phyloP scores from a whole-genome alignment of 2,797 vertebrate genomes.

The Loris lydekkerianus region DNA sequence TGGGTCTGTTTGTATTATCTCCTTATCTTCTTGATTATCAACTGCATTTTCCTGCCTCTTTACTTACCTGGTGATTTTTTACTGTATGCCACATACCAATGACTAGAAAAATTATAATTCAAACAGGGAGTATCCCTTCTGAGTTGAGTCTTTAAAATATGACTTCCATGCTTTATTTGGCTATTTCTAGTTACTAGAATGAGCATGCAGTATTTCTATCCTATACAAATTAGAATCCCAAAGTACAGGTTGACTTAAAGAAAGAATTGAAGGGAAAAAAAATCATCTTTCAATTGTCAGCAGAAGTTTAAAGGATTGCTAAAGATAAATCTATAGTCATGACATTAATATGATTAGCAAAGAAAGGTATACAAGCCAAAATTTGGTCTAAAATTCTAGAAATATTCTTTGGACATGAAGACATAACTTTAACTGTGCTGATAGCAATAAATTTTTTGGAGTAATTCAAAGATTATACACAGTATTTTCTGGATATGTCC shows the following conservation, averaged over 20 bases:
- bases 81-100: not conserved
- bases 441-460: not conserved
- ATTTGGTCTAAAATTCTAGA: not conserved
- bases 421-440: not conserved
- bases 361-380: not conserved
- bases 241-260: not conserved
- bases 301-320: conserved; percentile 16
- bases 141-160: not conserved
- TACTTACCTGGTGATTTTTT: not conserved
- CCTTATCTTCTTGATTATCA: conserved; percentile 8
- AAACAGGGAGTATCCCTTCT: not conserved
- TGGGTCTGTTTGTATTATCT: conserved; percentile 12
- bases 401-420: conserved; percentile 8
- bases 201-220: not conserved
- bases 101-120: not conserved
- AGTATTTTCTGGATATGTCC: conserved; percentile 19
- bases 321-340: not conserved
- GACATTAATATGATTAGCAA: not conserved
- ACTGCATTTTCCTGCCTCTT: not conserved
- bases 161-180: not conserved
- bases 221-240: conserved; percentile 21
- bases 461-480: not conserved
- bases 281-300: not conserved
- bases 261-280: not conserved
- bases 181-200: not conserved